Percentiles rank a stretch among this genome's conserved stretches.
phyloP scores from a whole-genome alignment of 2,113 vertebrate genomes.

The Heliornis fulica region DNA sequence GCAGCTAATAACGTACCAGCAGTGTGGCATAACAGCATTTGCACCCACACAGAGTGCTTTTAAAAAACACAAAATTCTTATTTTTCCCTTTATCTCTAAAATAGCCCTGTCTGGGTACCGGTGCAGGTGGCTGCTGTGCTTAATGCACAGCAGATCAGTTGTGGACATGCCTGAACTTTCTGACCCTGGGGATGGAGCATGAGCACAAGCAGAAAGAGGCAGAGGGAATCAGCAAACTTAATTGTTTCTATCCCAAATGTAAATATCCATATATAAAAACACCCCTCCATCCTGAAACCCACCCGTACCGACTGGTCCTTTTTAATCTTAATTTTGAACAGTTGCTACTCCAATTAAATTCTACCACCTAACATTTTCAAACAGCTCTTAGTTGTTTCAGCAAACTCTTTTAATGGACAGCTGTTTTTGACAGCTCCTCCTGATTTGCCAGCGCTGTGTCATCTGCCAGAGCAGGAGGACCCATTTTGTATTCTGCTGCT shows the following conservation, averaged over 20 bases:
- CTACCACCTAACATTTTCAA: slow-evolving; percentile 81
- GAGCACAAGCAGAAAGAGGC: not conserved
- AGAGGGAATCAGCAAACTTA: not conserved
- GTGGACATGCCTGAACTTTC: not conserved
- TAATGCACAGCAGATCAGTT: not conserved
- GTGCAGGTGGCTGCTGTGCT: not conserved
- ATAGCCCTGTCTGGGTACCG: not conserved
- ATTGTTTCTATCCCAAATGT: slow-evolving; percentile 43
- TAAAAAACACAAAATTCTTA: not conserved
- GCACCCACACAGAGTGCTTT: not conserved
- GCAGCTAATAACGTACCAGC: not conserved
- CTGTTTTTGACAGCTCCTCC: slow-evolving; percentile 98
- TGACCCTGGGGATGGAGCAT: not conserved
- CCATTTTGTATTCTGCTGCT: slow-evolving; percentile 90
- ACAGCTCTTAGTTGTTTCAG: slow-evolving; percentile 75
- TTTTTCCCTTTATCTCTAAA: not conserved
- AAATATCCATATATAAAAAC: slow-evolving; percentile 37
- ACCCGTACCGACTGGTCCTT: slow-evolving; percentile 56
- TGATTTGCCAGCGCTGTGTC: slow-evolving; percentile 91
- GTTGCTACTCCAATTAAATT: slow-evolving; percentile 82
- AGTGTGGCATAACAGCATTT: not conserved
- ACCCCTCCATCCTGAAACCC: slow-evolving; percentile 33
- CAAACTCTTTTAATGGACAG: slow-evolving; percentile 84
- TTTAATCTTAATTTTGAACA: slow-evolving; percentile 81
- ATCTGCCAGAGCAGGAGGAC: slow-evolving; percentile 86